Percentiles rank a stretch among this genome's conserved stretches.
These are phyloP conservation scores for Thalassarche chlororhynchos DNA, from an alignment of 2,113 vertebrate genomes.

Conservation along the genomic window DNA sequence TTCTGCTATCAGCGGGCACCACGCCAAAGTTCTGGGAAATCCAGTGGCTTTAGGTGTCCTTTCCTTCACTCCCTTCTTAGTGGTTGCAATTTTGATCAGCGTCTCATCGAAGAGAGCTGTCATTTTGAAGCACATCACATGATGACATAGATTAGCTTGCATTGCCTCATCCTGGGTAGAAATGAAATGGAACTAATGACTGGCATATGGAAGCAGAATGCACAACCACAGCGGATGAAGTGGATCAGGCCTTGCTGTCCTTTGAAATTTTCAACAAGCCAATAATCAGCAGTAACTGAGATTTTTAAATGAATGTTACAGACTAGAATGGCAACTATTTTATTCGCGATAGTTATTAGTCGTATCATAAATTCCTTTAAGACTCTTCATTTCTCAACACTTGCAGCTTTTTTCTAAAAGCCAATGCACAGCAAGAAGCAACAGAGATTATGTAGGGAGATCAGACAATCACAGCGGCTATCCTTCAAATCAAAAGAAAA, in stretches of 20 bases:
- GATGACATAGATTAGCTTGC: conserved; percentile 33
- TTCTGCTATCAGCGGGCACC: background rate
- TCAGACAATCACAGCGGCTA: background rate
- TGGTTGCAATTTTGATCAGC: background rate
- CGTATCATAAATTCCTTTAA: background rate
- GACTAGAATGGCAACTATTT: background rate
- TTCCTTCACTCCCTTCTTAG: background rate
- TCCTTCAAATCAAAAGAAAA: background rate
- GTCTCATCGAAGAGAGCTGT: conserved; percentile 14
- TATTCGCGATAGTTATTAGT: background rate
- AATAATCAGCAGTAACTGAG: background rate
- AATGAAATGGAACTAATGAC: conserved; percentile 49
- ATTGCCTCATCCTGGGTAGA: background rate
- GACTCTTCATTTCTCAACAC: background rate
- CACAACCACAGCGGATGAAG: background rate
- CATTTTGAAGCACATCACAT: conserved; percentile 23
- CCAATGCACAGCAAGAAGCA: background rate
- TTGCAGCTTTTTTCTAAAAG: background rate
- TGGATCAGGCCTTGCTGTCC: background rate
- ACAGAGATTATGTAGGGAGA: background rate
- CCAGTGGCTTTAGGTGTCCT: background rate
- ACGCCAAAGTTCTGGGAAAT: conserved; percentile 20
- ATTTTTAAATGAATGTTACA: background rate
- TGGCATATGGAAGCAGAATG: conserved; percentile 6
- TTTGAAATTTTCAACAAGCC: conserved; percentile 20